Evolutionary conservation across 2,888 invertebrate species (phyloP).

Genomic region (Lamellibrachia satsuma): DNA sequence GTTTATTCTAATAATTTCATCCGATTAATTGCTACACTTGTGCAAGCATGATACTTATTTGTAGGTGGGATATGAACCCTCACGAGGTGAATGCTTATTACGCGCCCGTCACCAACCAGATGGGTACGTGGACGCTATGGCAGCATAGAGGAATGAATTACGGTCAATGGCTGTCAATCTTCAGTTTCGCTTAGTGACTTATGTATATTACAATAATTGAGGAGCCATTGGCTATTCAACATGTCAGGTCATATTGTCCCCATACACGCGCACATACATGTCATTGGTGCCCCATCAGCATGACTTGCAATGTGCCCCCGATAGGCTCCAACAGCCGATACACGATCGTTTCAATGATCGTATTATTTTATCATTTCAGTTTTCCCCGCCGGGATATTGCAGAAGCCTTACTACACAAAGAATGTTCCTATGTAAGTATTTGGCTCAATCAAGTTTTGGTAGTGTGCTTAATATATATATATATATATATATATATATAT

Average conservation of each 20-base stretch:
- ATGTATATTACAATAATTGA: neutral
- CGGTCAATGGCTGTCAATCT: too few relatives aligned
- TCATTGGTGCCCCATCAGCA: neutral
- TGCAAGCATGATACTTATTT: neutral
- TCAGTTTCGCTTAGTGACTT: neutral
- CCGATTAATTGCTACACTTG: neutral
- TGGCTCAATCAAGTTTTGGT: neutral
- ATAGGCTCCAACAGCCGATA: neutral
- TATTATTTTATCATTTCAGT: neutral
- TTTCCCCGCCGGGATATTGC: neutral
- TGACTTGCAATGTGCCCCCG: neutral
- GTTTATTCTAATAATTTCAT: neutral
- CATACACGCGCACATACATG: neutral
- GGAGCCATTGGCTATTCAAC: neutral
- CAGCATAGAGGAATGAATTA: neutral
- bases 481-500: neutral
- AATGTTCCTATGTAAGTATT: neutral
- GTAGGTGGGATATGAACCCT: conserved; percentile 24
- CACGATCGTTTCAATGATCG: neutral
- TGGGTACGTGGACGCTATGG: conserved; percentile 18
- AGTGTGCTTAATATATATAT: neutral
- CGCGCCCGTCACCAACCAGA: conserved; percentile 18
- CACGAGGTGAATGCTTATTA: conserved; percentile 25
- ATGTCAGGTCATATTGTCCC: neutral
- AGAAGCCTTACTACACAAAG: neutral